These are phyloP conservation scores for Hippocampus barbouri DNA, from an alignment of 2,113 vertebrate species.

Conservation along the genomic window DNA sequence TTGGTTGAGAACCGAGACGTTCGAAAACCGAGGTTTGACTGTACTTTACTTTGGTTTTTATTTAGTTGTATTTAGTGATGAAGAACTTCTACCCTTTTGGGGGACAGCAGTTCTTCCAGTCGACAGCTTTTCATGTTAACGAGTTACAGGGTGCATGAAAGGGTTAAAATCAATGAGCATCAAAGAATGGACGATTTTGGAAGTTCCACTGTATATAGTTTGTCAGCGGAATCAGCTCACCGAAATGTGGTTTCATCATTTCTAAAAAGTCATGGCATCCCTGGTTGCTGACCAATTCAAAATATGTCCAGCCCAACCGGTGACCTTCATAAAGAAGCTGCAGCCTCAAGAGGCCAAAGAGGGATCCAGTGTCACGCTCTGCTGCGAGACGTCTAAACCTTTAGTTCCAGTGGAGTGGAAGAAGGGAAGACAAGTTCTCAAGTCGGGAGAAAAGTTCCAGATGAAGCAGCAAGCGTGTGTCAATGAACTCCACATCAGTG, in stretches of 20 bases:
- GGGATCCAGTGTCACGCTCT: slow-evolving; percentile 65
- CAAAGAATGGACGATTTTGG: too few relatives aligned
- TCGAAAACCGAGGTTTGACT: too few relatives aligned
- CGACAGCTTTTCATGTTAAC: too few relatives aligned
- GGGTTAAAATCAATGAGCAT: too few relatives aligned
- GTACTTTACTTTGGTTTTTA: too few relatives aligned
- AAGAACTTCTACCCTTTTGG: too few relatives aligned
- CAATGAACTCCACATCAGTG: slow-evolving; percentile 63
- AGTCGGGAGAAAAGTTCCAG: slow-evolving; percentile 70
- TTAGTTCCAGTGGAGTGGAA: slow-evolving; percentile 75
- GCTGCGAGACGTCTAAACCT: slow-evolving; percentile 76
- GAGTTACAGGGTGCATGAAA: too few relatives aligned
- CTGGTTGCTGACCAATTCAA: too few relatives aligned
- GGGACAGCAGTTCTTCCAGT: too few relatives aligned
- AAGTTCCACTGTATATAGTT: background rate
- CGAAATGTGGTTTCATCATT: background rate
- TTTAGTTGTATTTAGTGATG: too few relatives aligned
- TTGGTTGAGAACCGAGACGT: too few relatives aligned
- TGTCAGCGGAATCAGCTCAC: background rate
- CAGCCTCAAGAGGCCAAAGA: slow-evolving; percentile 69
- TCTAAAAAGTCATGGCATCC: too few relatives aligned
- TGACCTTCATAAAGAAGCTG: slow-evolving; percentile 60
- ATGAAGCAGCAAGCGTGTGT: slow-evolving; percentile 57
- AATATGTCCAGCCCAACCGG: slow-evolving; percentile 1
- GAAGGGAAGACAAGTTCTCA: slow-evolving; percentile 58